Percentiles rank a stretch among this genome's conserved stretches.
Evolutionary conservation across 2,888 invertebrate genomes (phyloP).

Genomic region (Corythucha ciliata): DNA sequence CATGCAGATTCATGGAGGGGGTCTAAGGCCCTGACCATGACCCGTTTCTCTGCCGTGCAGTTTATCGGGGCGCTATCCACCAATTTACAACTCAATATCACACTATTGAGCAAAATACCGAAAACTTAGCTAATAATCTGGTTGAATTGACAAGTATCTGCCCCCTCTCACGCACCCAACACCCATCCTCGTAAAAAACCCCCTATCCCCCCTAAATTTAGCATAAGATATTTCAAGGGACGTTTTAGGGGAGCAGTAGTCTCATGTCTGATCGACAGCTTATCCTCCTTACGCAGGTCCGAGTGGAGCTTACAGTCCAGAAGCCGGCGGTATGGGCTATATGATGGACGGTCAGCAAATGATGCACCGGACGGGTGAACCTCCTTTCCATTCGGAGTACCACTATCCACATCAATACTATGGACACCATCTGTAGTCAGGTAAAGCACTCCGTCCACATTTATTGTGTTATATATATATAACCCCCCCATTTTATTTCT

Average conservation of each 20-base stretch:
- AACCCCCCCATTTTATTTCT: not conserved
- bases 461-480: not conserved
- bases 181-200: no score
- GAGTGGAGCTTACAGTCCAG: constrained; percentile 91
- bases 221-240: no score
- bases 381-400: constrained; percentile 89
- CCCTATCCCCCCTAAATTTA: no score
- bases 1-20: no score
- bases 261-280: constrained; percentile 48
- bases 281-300: constrained; percentile 90
- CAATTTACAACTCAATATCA: no score
- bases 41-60: no score
- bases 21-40: no score
- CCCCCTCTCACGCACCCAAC: no score
- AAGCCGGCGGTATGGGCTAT: constrained; percentile 93
- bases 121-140: no score
- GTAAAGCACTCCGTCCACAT: constrained; percentile 17
- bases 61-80: no score
- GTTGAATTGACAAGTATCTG: no score
- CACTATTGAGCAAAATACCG: no score
- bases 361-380: constrained; percentile 89
- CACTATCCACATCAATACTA: constrained; percentile 89
- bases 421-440: constrained; percentile 73
- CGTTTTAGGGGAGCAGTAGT: constrained; percentile 25
- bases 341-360: constrained; percentile 98